Percentiles rank a stretch among this genome's conserved stretches.
Evolutionary conservation across 2,797 vertebrate species (phyloP).

Genomic region (Anolis apletophallus): DNA sequence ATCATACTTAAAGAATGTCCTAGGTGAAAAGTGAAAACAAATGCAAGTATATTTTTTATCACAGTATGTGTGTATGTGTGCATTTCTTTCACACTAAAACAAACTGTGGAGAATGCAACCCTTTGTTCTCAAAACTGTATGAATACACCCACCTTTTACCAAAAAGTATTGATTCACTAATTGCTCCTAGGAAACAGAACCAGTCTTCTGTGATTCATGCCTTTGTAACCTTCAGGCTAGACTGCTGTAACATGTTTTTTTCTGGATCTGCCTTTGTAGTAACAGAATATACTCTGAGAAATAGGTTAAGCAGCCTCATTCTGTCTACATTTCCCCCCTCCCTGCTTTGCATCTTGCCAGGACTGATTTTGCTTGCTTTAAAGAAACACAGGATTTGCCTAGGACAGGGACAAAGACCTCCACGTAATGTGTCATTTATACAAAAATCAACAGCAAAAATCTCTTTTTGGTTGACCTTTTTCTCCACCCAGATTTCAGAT

Average conservation of each 20-base stretch:
- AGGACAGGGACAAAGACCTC: neutral
- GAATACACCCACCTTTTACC: neutral
- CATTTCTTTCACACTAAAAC: neutral
- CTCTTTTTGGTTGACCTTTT: neutral
- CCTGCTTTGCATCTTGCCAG: neutral
- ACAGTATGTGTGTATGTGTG: neutral
- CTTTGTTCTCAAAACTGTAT: neutral
- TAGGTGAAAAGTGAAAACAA: neutral
- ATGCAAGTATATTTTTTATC: neutral
- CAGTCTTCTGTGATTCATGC: neutral
- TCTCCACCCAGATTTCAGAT: neutral
- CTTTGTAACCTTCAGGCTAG: neutral
- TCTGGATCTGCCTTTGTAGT: neutral
- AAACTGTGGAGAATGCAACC: neutral
- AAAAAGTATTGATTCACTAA: neutral
- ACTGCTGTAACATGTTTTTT: neutral
- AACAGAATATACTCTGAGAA: too few relatives aligned
- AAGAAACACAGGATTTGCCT: too few relatives aligned
- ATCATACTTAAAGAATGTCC: neutral
- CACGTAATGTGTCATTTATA: neutral
- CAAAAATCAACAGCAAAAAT: neutral
- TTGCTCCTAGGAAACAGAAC: neutral
- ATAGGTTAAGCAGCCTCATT: neutral
- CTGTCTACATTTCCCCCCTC: neutral
- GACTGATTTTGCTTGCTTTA: neutral